Base-by-base conservation (phyloP, 2,113 vertebrate genomes). In the Perca flavescens region DNA sequence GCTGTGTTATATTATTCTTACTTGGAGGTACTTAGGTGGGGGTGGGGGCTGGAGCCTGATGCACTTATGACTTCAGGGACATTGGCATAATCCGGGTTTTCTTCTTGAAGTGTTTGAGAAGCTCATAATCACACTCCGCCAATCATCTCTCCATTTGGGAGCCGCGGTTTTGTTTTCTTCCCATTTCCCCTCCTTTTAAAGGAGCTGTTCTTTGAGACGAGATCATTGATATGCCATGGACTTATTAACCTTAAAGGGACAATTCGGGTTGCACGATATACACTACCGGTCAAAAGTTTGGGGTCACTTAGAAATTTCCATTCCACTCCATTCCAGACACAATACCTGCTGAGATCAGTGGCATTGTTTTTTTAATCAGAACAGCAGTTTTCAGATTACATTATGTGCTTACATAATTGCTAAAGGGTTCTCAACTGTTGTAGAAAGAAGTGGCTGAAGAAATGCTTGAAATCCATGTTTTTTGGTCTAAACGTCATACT, bases 1-100 rank as follows among this genome's bases (percentile, higher is more conserved):
- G 65, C 88, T 40, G 47, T 86, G 72, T 88, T 90, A 82, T 90
- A 89, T 93, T 73, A 91, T 91, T 91, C 85, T 79, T 88, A 80
- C 85, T 82, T 79, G 77, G 74, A 88, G 82, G 84, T 87, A 65
- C 52, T 84, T 83, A 66, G 68, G 75, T 79, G 80, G 80, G 88
- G 88, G 82, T 36, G 46, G 82, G 86, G 74, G 73, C 34, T 61
- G 6, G 57, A 77, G 84, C 34, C 43, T 57, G 60, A 80, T 71
- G 70, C 67, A 54, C 69, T 77, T 61, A 31, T 6, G 67, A 88
- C 83, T 88, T 87, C 64, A 80, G 57, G 43, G 62, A 74, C 54
- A 22, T 49, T 80, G 82, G 89, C 64, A 85, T 90, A 89, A 94
- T 92, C 84, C 50, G 22, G 52, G 71, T 60, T 87, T 77, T 85